Conservation (phyloP, 2,113 vertebrate species). For the Notarius lentiginosus region DNA sequence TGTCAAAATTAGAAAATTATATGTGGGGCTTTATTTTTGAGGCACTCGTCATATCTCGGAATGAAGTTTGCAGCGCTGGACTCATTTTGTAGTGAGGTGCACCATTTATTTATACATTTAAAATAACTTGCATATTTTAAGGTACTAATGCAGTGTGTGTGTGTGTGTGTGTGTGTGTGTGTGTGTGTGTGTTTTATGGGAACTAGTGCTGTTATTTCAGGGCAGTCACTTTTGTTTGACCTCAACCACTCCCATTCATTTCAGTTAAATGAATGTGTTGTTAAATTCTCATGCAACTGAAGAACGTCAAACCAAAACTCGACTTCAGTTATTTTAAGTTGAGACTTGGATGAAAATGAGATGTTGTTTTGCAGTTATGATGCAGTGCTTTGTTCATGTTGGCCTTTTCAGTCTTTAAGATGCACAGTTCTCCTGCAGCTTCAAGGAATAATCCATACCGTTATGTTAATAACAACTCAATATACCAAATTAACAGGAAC, state of each 20-base stretch:
- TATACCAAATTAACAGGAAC: neutral
- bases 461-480: neutral
- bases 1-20: too few species aligned
- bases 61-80: too few species aligned
- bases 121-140: neutral
- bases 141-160: neutral
- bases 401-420: neutral
- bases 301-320: neutral
- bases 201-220: neutral
- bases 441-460: neutral
- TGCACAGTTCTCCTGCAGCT: neutral
- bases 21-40: too few species aligned
- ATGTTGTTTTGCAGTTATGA: neutral
- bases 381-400: neutral
- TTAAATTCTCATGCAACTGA: neutral
- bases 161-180: neutral
- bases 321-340: neutral
- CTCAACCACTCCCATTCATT: neutral
- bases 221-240: constrained; percentile 20
- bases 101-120: neutral
- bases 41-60: too few species aligned
- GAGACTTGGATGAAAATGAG: constrained; percentile 2
- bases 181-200: neutral
- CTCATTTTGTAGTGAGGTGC: too few species aligned
- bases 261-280: neutral